Evolutionary conservation across 2,888 invertebrate genomes (phyloP).

Genomic region (Unio pictorum): DNA sequence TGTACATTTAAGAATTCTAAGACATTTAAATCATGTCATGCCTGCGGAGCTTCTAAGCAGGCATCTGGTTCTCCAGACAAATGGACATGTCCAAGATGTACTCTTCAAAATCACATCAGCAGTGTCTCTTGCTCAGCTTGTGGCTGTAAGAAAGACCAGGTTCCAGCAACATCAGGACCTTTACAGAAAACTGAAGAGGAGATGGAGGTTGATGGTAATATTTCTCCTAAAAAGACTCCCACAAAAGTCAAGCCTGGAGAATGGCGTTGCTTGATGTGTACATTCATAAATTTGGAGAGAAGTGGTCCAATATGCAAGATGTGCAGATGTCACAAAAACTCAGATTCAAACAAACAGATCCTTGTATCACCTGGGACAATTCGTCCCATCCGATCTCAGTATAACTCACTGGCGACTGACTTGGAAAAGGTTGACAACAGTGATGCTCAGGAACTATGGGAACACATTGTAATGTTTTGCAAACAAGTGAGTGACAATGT

Average conservation of each 20-base stretch:
- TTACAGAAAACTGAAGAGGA: constrained; percentile 1
- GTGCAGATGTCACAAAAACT: constrained; percentile 29
- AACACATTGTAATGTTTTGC: constrained; percentile 91
- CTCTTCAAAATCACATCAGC: constrained; percentile 39
- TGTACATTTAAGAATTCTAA: constrained; percentile 89
- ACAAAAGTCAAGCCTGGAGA: neutral
- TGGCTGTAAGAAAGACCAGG: constrained; percentile 20
- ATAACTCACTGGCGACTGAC: constrained; percentile 88
- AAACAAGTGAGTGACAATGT: constrained; percentile 77
- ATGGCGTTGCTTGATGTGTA: constrained; percentile 51
- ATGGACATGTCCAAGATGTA: constrained; percentile 58
- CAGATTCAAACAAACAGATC: constrained; percentile 16
- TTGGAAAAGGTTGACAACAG: constrained; percentile 85
- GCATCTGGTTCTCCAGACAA: constrained; percentile 14
- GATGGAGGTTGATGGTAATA: neutral
- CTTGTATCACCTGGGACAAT: constrained; percentile 27
- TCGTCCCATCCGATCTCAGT: constrained; percentile 67
- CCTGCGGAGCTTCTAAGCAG: constrained; percentile 79
- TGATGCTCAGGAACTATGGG: constrained; percentile 91
- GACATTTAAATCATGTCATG: constrained; percentile 83
- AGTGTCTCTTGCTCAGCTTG: constrained; percentile 42
- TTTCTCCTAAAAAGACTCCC: neutral
- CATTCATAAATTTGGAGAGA: constrained; percentile 38
- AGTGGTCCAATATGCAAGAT: constrained; percentile 36
- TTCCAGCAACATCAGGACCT: neutral